Evolutionary conservation across 2,113 vertebrate species (phyloP), one percentile per base, ranked within the genome.

Genomic region (Laticauda colubrina): DNA sequence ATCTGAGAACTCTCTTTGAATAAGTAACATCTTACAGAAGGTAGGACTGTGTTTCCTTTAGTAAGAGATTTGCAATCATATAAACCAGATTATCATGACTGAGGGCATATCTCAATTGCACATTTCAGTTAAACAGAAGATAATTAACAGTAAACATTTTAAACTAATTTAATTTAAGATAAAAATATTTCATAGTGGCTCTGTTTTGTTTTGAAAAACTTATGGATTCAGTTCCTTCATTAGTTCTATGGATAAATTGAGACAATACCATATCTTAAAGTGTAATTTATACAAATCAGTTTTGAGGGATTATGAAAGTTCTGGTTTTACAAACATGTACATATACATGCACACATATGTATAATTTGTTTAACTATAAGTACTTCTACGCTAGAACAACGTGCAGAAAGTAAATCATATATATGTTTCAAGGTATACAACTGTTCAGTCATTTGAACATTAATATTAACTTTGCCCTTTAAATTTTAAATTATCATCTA

Each of bases 1-100:
- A 12, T 43, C 85, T 21, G 75, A 34, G 34, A 0, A 0, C 20
- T 92, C 26, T 90, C 91, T 91, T 69, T 34, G 15, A 89, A 1
- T 39, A 69, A 3, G 24, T 15, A 91, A 55, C 2, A 1, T n/a
- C 56, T 89, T 48, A n/a, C 0, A 3, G 4, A 34, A 4, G 0
- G 81, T 29, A 5, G 39, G 15, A 8, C 24, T 21, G 14, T 10
- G 29, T 48, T 12, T 85, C 48, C 51, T 39, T 20, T n/a, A 53
- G 29, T 20, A 89, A 43, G 15, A 39, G 11, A 3, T 86, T 61
- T 29, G n/a, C 53, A n/a, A 89, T 75, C 1, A 45, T 3, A 93
- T 94, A 55, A n/a, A 23, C 23, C 45, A 14, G 75, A 23, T 81
- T 39, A 43, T 57, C 64, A 56, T 48, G 39, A 24, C 51, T 29